A percentile compares a stretch with the other conserved stretches of the same genome.
phyloP scores from a whole-genome alignment of 2,888 invertebrate species.

The Branchellion lobata region DNA sequence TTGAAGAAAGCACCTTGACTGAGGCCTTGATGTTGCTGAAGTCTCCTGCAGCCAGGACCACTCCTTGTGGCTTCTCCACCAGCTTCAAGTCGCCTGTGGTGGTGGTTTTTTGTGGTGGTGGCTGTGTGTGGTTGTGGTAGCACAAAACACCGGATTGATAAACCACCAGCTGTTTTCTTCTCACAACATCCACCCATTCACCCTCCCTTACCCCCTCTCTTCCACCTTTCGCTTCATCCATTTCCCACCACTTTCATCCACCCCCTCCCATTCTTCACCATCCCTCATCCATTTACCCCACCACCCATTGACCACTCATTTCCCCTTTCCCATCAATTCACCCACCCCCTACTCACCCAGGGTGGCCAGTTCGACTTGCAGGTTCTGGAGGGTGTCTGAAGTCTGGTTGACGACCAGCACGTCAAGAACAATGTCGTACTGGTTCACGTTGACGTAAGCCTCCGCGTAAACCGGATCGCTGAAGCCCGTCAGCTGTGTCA shows the following conservation, averaged over 20 bases:
- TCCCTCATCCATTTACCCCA: not conserved
- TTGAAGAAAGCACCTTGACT: too few species aligned
- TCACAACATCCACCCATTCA: too few species aligned
- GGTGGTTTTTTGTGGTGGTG: not conserved
- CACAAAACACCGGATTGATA: not conserved
- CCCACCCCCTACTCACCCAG: constrained; percentile 64
- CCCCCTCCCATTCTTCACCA: too few species aligned
- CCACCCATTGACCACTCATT: too few species aligned
- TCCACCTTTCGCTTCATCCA: too few species aligned
- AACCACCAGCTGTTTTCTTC: too few species aligned
- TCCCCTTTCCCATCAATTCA: not conserved
- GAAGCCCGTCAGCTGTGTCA: constrained; percentile 95
- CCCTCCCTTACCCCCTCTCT: too few species aligned
- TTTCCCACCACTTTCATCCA: too few species aligned
- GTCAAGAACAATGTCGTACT: constrained; percentile 94
- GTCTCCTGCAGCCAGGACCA: constrained; percentile 92
- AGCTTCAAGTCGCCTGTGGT: constrained; percentile 84
- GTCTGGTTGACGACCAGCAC: constrained; percentile 94
- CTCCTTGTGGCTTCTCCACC: constrained; percentile 92
- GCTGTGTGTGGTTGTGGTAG: not conserved
- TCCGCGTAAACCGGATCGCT: constrained; percentile 99
- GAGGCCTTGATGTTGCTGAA: constrained; percentile 97
- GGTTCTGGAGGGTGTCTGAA: constrained; percentile 90
- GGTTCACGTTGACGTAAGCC: constrained; percentile 91
- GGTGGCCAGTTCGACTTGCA: constrained; percentile 94